Evolutionary conservation across 2,113 vertebrate genomes (phyloP), one percentile per base, ranked within the genome.

Genomic region (Salvelinus alpinus): DNA sequence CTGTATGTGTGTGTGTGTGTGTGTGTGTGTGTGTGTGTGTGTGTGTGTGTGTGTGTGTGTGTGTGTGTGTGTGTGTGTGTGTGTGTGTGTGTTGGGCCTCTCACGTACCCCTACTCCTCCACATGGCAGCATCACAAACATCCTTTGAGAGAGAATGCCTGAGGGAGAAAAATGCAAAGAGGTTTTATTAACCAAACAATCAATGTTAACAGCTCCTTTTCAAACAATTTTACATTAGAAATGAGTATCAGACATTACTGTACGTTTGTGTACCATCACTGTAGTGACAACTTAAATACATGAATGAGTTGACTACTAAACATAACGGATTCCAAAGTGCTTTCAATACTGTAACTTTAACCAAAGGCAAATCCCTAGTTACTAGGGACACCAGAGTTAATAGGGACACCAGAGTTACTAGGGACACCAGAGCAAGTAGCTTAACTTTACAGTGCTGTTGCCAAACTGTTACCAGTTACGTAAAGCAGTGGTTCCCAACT

Each of bases 71-170:
- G 68, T 71, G 57, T 65, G 59, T 54, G 24, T 71, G 60, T 54
- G 44, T 68, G 27, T 48, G 71, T 54, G 66, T 31, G 65, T 54
- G 25, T 44, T 29, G 59, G 65, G 48, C 29, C 38, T 72, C 54
- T 31, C n/a, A 62, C 71, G 91, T 92, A 94, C 93, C 90, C 97
- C 97, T 16, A 97, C 94, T 22, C 96, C 97, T 12, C 97, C 96
- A 0, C 97, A 99, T 69, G 96, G 96, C 84, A 98, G 89, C 97
- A 97, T 98, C 87, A 97, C 95, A 59, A 97, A 97, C 94, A 96
- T 95, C 90, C 96, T 88, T 90, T 98, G 96, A 1, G 96, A 95
- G 25, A 90, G 88, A 48, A 90, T 91, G 75, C 90, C 90, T 90
- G 73, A 24, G 70, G 44, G 76, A 71, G 16, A 62, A 78, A 4